phyloP scores from a whole-genome alignment of 2,113 vertebrate genomes.

The Oryzias javanicus region DNA sequence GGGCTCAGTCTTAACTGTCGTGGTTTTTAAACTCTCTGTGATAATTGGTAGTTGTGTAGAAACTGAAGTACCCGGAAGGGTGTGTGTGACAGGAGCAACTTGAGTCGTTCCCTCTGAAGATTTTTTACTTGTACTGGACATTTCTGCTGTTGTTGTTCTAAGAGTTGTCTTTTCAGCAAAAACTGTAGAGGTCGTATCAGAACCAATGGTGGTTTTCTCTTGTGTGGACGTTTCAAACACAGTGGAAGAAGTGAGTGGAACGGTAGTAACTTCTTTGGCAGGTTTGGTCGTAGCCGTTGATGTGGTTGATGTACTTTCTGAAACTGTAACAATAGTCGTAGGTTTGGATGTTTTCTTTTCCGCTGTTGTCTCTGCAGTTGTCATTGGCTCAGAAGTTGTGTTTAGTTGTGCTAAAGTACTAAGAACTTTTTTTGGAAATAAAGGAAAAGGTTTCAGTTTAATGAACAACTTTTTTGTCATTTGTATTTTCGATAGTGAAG shows the following conservation, averaged over 20 bases:
- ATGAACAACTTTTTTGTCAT: no score
- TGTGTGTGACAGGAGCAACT: no score
- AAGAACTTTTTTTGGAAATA: neutral
- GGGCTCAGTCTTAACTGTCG: neutral
- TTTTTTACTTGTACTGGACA: no score
- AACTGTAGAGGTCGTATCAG: neutral
- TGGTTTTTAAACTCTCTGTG: no score
- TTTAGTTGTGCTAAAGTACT: neutral
- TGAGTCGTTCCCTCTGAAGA: no score
- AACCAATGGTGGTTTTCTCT: neutral
- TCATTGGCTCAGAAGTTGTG: neutral
- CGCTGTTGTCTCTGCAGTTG: neutral
- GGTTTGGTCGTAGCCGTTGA: no score
- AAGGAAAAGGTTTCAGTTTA: no score
- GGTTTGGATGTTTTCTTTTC: neutral
- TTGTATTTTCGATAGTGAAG: neutral
- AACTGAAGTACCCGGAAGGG: neutral
- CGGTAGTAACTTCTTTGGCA: neutral
- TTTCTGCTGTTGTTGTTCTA: no score
- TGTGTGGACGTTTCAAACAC: neutral
- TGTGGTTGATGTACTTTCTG: no score
- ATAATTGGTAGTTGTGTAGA: no score
- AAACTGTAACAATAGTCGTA: no score
- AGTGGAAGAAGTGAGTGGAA: neutral
- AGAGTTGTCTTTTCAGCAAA: neutral